Evolutionary conservation across 2,888 invertebrate genomes (phyloP).

Genomic region (Rhamnusium bicolor): DNA sequence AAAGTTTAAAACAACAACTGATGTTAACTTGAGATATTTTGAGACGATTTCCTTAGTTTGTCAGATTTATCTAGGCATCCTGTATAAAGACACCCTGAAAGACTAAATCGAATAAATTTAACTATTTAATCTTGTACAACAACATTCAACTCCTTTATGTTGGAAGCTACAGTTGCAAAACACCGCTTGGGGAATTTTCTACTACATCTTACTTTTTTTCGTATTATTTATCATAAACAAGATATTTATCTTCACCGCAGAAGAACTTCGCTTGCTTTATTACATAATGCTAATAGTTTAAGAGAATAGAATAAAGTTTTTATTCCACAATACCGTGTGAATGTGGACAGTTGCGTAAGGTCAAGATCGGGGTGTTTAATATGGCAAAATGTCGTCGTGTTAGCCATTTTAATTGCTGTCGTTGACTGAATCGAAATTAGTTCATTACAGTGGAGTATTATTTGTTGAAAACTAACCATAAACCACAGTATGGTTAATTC

Average conservation of each 20-base stretch:
- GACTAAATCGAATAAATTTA: neutral
- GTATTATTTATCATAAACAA: constrained; percentile 24
- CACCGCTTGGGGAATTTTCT: neutral
- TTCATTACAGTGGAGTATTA: constrained; percentile 49
- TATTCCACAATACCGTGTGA: constrained; percentile 13
- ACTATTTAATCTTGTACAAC: neutral
- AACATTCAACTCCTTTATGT: neutral
- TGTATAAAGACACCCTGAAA: too few relatives aligned
- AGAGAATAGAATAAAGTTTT: constrained; percentile 21
- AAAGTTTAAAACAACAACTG: too few relatives aligned
- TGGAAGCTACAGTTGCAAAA: neutral
- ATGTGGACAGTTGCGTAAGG: constrained; percentile 39
- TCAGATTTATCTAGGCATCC: too few relatives aligned
- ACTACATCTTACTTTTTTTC: constrained; percentile 13
- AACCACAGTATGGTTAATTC: neutral
- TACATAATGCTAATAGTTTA: constrained; percentile 26
- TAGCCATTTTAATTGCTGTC: constrained; percentile 57
- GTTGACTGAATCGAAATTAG: constrained; percentile 57
- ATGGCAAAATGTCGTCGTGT: constrained; percentile 46
- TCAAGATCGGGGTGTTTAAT: constrained; percentile 44
- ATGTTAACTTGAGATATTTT: too few relatives aligned
- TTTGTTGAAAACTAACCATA: constrained; percentile 18
- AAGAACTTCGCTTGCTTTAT: constrained; percentile 7
- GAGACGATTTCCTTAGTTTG: too few relatives aligned
- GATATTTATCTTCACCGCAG: constrained; percentile 15